Percentiles rank a stretch among this genome's conserved stretches.
Evolutionary conservation across 2,888 invertebrate species (phyloP).

Genomic region (Stenurella melanura): DNA sequence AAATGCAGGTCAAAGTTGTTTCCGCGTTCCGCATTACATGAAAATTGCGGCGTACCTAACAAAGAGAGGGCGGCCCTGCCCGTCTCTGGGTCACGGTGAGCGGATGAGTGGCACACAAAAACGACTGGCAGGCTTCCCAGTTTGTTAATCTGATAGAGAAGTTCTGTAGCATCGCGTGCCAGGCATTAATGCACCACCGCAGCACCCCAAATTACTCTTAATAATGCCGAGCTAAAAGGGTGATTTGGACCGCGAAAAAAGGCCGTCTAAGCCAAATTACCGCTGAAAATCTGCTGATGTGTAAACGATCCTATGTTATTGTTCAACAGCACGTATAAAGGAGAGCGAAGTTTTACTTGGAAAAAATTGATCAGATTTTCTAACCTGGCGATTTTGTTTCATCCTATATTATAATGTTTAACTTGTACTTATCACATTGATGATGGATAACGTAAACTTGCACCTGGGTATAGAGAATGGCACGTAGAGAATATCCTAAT

Average conservation of each 20-base stretch:
- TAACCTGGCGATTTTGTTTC: no score
- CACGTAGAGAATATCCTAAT: no score
- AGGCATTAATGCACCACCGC: constrained; percentile 3
- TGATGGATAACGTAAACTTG: no score
- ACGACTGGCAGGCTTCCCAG: neutral
- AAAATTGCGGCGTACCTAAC: neutral
- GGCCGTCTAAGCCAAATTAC: no score
- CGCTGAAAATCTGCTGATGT: no score
- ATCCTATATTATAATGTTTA: no score
- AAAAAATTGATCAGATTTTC: no score
- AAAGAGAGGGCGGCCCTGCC: neutral
- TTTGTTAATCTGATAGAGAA: constrained; percentile 13
- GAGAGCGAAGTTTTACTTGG: no score
- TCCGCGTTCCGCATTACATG: neutral
- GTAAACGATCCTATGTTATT: no score
- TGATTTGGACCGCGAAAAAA: neutral
- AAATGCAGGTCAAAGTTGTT: constrained; percentile 7
- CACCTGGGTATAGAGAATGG: no score
- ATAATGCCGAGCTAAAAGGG: constrained; percentile 1
- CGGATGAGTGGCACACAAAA: constrained; percentile 7
- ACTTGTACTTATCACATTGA: no score
- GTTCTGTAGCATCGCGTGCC: neutral
- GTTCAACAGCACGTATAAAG: no score
- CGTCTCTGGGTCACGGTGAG: constrained; percentile 3
- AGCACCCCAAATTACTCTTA: neutral